A percentile compares a stretch with the other conserved stretches of the same genome.
Evolutionary conservation across 2,888 invertebrate genomes (phyloP).

Genomic region (Scaptomyza polygonia): DNA sequence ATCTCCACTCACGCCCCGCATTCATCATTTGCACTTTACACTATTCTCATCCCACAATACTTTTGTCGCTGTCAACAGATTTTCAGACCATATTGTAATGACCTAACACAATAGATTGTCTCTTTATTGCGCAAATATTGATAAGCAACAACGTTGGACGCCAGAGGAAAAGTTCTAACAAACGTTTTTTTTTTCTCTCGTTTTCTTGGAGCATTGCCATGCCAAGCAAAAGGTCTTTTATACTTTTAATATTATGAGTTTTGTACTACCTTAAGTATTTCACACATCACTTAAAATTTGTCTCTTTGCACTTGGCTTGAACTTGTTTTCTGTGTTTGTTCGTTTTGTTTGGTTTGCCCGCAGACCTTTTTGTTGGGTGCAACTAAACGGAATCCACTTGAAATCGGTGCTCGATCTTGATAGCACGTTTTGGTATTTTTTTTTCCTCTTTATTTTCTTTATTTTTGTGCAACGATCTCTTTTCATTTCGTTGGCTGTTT

Average conservation of each 20-base stretch:
- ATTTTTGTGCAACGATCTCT: conserved; percentile 1
- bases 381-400: conserved; percentile 62
- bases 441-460: neutral
- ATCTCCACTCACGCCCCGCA: conserved; percentile 2
- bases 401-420: conserved; percentile 75
- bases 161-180: conserved; percentile 25
- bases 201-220: conserved; percentile 3
- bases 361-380: conserved; percentile 27
- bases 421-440: conserved; percentile 49
- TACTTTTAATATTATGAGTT: conserved; percentile 34
- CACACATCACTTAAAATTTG: conserved; percentile 39
- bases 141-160: conserved; percentile 34
- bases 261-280: conserved; percentile 34
- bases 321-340: conserved; percentile 37
- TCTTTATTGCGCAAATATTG: conserved; percentile 63
- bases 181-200: conserved; percentile 27
- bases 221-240: conserved; percentile 11
- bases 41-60: conserved; percentile 4
- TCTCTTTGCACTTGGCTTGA: conserved; percentile 28
- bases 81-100: conserved; percentile 13
- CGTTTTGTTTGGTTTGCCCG: conserved; percentile 23
- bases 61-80: conserved; percentile 21
- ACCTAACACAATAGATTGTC: conserved; percentile 46
- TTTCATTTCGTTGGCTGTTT: neutral
- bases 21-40: conserved; percentile 4